Conservation (phyloP, 2,888 invertebrate species). For the Hedya salicella region DNA sequence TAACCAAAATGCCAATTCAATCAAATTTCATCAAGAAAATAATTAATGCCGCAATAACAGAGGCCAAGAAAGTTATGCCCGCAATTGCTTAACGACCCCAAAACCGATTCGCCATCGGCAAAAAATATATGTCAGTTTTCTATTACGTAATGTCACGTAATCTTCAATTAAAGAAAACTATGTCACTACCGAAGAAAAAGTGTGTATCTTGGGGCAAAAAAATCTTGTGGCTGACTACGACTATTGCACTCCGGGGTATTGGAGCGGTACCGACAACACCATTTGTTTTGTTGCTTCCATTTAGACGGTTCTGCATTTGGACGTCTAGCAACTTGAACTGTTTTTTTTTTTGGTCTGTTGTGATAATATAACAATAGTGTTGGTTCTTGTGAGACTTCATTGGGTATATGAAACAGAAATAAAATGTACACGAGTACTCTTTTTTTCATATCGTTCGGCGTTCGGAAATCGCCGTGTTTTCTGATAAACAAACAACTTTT, state of each 20-base stretch:
- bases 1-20: conserved; percentile 10
- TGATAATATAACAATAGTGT: conserved; percentile 3
- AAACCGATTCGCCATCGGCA: conserved; percentile 54
- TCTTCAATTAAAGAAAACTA: conserved; percentile 67
- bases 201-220: conserved; percentile 46
- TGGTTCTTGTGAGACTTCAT: not conserved
- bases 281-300: conserved; percentile 38
- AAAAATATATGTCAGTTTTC: conserved; percentile 55
- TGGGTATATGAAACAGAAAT: too few species aligned
- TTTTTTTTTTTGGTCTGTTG: conserved; percentile 25
- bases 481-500: not conserved
- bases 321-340: conserved; percentile 3
- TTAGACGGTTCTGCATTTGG: conserved; percentile 4
- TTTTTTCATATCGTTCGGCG: too few species aligned
- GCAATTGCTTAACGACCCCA: conserved; percentile 53
- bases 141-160: conserved; percentile 72
- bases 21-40: conserved; percentile 9
- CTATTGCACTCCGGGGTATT: conserved; percentile 36
- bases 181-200: conserved; percentile 70
- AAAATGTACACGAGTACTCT: not conserved
- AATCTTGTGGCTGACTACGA: conserved; percentile 28
- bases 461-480: not conserved
- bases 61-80: conserved; percentile 40
- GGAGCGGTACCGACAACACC: conserved; percentile 36
- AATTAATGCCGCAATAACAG: conserved; percentile 24